Conservation (phyloP, 2,888 invertebrate species). For the Mesorhabditis spiculigera region DNA sequence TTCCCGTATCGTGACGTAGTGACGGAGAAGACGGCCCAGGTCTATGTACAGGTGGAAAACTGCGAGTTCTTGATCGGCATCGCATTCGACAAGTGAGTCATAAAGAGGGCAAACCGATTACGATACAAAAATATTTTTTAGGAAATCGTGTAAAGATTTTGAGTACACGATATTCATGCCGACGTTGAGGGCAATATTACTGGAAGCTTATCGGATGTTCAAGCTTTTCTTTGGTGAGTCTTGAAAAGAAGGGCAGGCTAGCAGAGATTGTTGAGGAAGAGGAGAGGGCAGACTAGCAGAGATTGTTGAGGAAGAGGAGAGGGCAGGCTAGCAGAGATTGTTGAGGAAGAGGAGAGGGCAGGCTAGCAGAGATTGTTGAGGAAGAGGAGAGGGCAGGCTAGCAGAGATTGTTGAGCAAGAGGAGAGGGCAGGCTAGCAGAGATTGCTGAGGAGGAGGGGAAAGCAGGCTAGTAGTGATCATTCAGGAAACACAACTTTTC, state of each 20-base stretch:
- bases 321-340: too few relatives aligned
- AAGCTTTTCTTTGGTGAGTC: conserved; percentile 43
- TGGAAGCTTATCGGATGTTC: conserved; percentile 41
- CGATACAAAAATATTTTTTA: conserved; percentile 9
- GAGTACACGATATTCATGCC: conserved; percentile 39
- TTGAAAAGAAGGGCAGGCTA: too few relatives aligned
- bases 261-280: too few relatives aligned
- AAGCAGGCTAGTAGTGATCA: too few relatives aligned
- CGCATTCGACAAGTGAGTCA: conserved; percentile 42
- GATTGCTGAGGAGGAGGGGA: too few relatives aligned
- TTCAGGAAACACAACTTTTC: not conserved
- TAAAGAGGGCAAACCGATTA: not conserved
- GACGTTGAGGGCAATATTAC: conserved; percentile 31
- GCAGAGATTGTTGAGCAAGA: too few relatives aligned
- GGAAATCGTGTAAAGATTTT: conserved; percentile 27
- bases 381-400: too few relatives aligned
- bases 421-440: too few relatives aligned
- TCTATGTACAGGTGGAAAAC: conserved; percentile 30
- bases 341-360: too few relatives aligned
- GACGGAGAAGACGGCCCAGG: conserved; percentile 31
- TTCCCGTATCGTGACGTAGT: conserved; percentile 30
- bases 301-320: too few relatives aligned
- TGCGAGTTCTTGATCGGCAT: conserved; percentile 51
- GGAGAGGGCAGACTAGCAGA: too few relatives aligned
- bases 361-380: too few relatives aligned